phyloP scores from a whole-genome alignment of 1,140 invertebrate species.

The Rhynchophorus ferrugineus region DNA sequence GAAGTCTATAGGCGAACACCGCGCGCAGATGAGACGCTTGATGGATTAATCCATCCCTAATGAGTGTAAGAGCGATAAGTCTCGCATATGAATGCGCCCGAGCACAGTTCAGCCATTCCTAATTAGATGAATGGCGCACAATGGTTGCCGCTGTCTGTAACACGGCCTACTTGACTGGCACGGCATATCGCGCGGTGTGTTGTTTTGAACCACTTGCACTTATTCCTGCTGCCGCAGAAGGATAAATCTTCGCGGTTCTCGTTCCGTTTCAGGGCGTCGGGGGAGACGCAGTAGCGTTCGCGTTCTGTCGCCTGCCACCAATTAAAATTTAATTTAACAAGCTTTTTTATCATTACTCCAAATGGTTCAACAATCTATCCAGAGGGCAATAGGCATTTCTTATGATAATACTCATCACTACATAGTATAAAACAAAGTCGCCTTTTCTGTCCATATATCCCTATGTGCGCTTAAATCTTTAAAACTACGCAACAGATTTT shows the following conservation, averaged over 20 bases:
- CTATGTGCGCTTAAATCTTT: too few relatives aligned
- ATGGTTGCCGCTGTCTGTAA: constrained; percentile 19
- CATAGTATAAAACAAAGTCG: too few relatives aligned
- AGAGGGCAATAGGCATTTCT: too few relatives aligned
- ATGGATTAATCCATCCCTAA: constrained; percentile 34
- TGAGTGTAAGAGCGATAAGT: constrained; percentile 39
- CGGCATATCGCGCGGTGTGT: constrained; percentile 27
- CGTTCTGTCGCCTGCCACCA: too few relatives aligned
- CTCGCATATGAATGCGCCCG: constrained; percentile 33
- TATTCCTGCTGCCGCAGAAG: constrained; percentile 20
- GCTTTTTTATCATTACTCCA: too few relatives aligned
- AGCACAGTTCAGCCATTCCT: constrained; percentile 33
- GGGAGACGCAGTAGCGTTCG: constrained; percentile 5
- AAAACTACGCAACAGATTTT: too few relatives aligned
- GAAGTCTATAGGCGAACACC: too few relatives aligned
- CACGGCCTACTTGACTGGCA: constrained; percentile 31
- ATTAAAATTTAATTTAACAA: too few relatives aligned
- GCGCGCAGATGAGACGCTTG: constrained; percentile 23
- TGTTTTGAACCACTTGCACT: constrained; percentile 28
- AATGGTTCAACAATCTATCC: too few relatives aligned
- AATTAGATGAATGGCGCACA: constrained; percentile 38
- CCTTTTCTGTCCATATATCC: too few relatives aligned
- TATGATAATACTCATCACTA: too few relatives aligned
- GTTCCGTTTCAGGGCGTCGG: constrained; percentile 2
- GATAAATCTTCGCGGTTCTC: constrained; percentile 22